phyloP scores from a whole-genome alignment of 1,140 invertebrate species.

The Cryptotermes secundus region DNA sequence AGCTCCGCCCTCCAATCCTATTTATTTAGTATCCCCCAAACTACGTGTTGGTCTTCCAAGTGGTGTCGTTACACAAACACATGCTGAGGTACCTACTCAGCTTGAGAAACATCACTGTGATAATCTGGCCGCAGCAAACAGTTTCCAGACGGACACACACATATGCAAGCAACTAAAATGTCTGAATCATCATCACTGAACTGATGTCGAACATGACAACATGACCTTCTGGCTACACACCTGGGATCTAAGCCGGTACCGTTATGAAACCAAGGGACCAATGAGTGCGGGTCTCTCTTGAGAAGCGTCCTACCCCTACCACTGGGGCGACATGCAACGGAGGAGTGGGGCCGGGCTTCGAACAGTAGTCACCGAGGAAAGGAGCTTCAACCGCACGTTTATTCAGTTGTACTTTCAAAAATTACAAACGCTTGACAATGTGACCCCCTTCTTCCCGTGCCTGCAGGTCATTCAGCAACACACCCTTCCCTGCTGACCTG shows the following conservation, averaged over 20 bases:
- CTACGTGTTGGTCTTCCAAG: no score
- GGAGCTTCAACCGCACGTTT: not conserved
- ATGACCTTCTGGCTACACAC: not conserved
- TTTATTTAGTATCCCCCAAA: no score
- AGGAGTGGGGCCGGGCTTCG: not conserved
- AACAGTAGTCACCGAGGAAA: not conserved
- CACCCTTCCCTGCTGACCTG: not conserved
- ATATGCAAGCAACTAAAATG: no score
- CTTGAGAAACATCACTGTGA: no score
- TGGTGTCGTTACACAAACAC: no score
- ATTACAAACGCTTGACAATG: not conserved
- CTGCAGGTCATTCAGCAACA: not conserved
- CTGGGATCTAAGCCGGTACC: not conserved
- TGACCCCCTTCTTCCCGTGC: not conserved
- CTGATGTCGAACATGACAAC: no score
- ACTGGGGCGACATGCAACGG: not conserved
- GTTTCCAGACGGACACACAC: no score
- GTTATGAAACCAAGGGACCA: not conserved
- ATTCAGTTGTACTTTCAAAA: not conserved
- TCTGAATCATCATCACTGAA: no score
- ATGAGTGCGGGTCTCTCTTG: not conserved
- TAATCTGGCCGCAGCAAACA: no score
- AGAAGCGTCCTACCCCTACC: not conserved
- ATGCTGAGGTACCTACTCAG: no score
- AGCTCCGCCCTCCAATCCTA: no score